These are phyloP conservation scores for Melanotaenia parkinsoni DNA, from an alignment of 2,797 vertebrate genomes.

Conservation along the genomic window DNA sequence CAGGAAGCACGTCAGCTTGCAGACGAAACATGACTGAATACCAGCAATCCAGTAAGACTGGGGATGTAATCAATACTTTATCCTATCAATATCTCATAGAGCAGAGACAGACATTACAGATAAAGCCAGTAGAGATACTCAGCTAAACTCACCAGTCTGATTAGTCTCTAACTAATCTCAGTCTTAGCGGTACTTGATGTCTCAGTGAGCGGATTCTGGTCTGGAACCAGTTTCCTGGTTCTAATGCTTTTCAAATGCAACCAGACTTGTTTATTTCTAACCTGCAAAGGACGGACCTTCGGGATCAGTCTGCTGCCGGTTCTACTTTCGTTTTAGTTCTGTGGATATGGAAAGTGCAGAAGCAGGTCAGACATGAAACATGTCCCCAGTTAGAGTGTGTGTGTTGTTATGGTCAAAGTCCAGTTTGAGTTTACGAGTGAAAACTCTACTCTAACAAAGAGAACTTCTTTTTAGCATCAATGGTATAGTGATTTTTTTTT, in stretches of 20 bases:
- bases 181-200: no score
- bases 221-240: not conserved
- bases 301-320: not conserved
- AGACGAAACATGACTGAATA: no score
- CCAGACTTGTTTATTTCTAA: not conserved
- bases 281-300: not conserved
- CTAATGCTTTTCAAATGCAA: not conserved
- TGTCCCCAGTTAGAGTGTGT: constrained; percentile 21
- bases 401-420: constrained; percentile 39
- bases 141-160: no score
- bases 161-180: no score
- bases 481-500: constrained; percentile 46
- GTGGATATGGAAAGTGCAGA: constrained; percentile 24
- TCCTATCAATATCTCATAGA: no score
- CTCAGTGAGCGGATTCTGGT: no score
- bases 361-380: constrained; percentile 19
- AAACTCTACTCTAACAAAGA: constrained; percentile 65
- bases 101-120: no score
- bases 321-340: constrained; percentile 44
- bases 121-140: no score
- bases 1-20: no score
- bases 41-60: no score
- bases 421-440: constrained; percentile 56
- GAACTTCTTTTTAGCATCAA: constrained; percentile 50
- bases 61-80: no score